These are phyloP conservation scores for Monarcha castaneiventris DNA, from an alignment of 2,113 vertebrate genomes.

Conservation along the genomic window DNA sequence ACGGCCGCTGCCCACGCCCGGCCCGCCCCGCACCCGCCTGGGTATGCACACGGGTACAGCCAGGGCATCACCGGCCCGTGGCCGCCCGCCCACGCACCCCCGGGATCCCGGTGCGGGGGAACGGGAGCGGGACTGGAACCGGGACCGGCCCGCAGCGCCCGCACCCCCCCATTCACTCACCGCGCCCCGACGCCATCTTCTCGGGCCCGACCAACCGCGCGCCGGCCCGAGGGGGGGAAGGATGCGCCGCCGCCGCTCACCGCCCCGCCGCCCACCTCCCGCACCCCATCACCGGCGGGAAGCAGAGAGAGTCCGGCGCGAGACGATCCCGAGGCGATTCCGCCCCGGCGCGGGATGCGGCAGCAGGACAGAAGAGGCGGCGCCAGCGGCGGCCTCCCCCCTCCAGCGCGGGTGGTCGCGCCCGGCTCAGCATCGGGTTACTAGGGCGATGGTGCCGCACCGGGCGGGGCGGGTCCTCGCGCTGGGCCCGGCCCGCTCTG, in stretches of 20 bases:
- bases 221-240: rapidly evolving
- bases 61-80: neutral
- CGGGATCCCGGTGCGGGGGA: neutral
- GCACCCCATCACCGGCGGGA: rapidly evolving
- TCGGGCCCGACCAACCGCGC: neutral
- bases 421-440: conserved; percentile 26
- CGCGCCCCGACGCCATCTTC: neutral
- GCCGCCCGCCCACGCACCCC: neutral
- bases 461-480: neutral
- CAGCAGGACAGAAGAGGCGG: neutral
- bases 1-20: neutral
- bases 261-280: neutral
- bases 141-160: neutral
- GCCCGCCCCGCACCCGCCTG: no score
- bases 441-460: conserved; percentile 49
- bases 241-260: neutral
- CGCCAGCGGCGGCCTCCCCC: neutral
- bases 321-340: rapidly evolving
- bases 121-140: no score
- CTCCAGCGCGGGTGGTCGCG: neutral
- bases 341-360: rapidly evolving
- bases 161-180: neutral
- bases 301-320: rapidly evolving
- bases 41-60: no score
- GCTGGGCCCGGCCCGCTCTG: rapidly evolving